A percentile compares a stretch with the other conserved stretches of the same genome.
These are phyloP conservation scores for Ooceraea biroi DNA, from an alignment of 1,140 invertebrate genomes.

Conservation along the genomic window DNA sequence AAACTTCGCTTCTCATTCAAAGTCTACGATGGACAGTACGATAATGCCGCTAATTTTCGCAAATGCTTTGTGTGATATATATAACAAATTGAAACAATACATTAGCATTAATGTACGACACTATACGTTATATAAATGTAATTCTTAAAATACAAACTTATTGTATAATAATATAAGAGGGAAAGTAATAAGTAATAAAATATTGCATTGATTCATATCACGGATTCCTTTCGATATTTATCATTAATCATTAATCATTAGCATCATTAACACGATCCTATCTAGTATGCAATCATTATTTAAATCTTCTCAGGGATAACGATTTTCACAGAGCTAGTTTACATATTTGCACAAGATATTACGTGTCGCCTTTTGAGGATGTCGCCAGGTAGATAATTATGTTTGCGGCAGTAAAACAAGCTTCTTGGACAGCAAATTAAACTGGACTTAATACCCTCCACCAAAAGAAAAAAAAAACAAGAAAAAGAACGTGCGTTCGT, in stretches of 20 bases:
- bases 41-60: not conserved
- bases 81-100: not conserved
- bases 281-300: not conserved
- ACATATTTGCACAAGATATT: slow-evolving; percentile 1
- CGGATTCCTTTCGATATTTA: too few species aligned
- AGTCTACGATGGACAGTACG: slow-evolving; percentile 30
- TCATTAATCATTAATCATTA: too few species aligned
- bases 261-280: not conserved
- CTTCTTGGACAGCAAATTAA: slow-evolving; percentile 43
- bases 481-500: slow-evolving; percentile 5
- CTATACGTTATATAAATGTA: too few species aligned
- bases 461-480: slow-evolving; percentile 6
- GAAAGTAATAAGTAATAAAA: too few species aligned
- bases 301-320: slow-evolving; percentile 4
- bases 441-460: slow-evolving; percentile 25
- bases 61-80: not conserved
- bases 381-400: slow-evolving; percentile 19
- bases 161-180: too few species aligned
- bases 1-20: slow-evolving; percentile 76
- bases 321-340: not conserved
- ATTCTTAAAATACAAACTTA: too few species aligned
- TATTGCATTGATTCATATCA: too few species aligned
- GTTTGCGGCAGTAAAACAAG: slow-evolving; percentile 7
- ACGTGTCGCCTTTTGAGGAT: not conserved
- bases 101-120: too few species aligned